phyloP scores from a whole-genome alignment of 2,113 vertebrate genomes.

The Anseranas semipalmata region DNA sequence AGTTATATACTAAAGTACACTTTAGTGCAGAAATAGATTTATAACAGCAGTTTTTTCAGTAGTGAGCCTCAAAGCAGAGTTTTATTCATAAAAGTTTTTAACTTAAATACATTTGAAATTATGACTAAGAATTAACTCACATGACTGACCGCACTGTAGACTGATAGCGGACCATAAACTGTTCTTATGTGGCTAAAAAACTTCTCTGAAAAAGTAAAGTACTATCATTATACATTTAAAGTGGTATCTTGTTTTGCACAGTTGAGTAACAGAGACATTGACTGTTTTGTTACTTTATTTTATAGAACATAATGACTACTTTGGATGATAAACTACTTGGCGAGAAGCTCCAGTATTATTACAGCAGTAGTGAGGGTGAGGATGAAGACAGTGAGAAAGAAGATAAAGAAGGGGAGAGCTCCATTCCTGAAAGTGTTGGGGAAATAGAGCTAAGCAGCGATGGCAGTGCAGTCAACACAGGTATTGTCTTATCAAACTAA shows the following conservation, averaged over 20 bases:
- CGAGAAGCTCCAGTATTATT: slow-evolving; percentile 97
- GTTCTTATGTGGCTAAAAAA: background rate
- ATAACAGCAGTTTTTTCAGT: background rate
- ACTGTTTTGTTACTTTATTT: background rate
- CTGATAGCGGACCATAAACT: background rate
- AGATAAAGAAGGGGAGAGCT: slow-evolving; percentile 79
- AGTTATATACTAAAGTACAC: background rate
- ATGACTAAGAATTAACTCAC: background rate
- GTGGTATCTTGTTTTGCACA: accelerated
- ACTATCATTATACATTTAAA: accelerated
- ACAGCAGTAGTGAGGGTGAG: slow-evolving; percentile 96
- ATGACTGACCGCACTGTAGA: background rate
- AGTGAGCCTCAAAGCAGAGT: background rate
- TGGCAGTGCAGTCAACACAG: slow-evolving; percentile 92
- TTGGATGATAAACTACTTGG: slow-evolving; percentile 93
- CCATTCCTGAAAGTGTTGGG: slow-evolving; percentile 57
- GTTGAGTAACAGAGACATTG: background rate
- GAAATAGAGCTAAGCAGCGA: slow-evolving; percentile 85
- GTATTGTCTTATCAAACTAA: slow-evolving; percentile 22
- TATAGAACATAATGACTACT: slow-evolving; percentile 86
- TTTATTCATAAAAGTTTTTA: background rate
- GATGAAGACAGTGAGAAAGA: slow-evolving; percentile 94
- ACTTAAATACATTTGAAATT: background rate
- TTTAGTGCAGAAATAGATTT: background rate
- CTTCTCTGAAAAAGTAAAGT: background rate